Base-by-base conservation (phyloP, 2,797 vertebrate genomes). In the Sphenopsis melanotis region DNA sequence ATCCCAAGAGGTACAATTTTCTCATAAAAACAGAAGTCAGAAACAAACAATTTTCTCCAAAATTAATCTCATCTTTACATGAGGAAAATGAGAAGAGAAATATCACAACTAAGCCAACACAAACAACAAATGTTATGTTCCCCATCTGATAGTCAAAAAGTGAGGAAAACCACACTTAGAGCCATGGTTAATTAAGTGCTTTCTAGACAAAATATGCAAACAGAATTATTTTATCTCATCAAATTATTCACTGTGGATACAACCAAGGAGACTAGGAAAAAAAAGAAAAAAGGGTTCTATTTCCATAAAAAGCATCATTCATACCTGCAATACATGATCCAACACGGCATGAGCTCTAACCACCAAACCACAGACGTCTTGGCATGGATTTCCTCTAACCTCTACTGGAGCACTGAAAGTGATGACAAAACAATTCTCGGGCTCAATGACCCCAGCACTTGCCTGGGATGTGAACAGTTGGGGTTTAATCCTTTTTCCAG, bases 101-200 rank as follows among this genome's bases (percentile, higher is more conserved):
- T 87, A 90, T 46, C 71, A 86, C 69, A 88, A 55, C 50, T 89
- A 85, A 96, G 83, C 82, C 81, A 94, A 92, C 47, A 76, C n/a
- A 94, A 95, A 78, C 77, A 93, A 79, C 21, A 37, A 81, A 91
- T 61, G 60, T 66, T 77, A 59, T 30, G 56, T 30, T 93, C 34
- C 41, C n/a, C 27, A 57, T 83, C 71, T 71, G 71, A 94, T 1
- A 80, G 37, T 22, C 23, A 87, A 89, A 87, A 91, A 78, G 22
- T 2, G 15, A 32, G 47, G 16, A 72, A 95, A 95, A 90, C 26
- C 36, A 56, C 76, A 70, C 17, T 69, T 83, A 15, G 36, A 60
- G 57, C 15, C 50, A n/a, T 37, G 42, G 34, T 53, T 80, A 30
- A 75, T 81, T 88, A 60, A 75, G 32, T 53, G 24, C 65, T 75